These are phyloP conservation scores for Nasonovia ribisnigri DNA, from an alignment of 2,888 invertebrate species.

Conservation along the genomic window DNA sequence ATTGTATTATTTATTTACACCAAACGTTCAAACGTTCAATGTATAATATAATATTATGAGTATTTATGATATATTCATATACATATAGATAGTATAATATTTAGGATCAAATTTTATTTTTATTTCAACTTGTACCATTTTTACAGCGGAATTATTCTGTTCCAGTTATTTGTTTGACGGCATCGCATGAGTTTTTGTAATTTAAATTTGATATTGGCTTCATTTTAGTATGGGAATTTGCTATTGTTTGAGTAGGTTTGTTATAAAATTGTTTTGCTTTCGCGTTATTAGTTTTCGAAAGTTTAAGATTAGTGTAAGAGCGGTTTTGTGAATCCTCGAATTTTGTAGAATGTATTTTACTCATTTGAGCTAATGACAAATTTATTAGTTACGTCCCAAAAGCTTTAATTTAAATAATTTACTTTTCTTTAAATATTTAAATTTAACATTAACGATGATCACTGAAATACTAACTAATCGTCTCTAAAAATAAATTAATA, in stretches of 20 bases:
- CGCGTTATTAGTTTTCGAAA: background rate
- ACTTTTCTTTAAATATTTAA: background rate
- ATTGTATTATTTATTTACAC: background rate
- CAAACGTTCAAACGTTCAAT: background rate
- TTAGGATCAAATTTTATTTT: background rate
- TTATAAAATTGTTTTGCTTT: background rate
- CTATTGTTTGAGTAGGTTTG: background rate
- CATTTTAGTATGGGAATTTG: background rate
- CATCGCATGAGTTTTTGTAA: background rate
- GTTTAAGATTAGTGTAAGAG: background rate
- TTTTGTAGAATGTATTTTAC: background rate
- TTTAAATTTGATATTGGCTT: background rate
- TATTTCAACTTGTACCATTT: background rate
- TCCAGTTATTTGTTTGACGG: background rate
- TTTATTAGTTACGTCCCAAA: background rate
- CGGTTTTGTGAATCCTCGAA: too few relatives aligned
- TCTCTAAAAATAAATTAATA: background rate
- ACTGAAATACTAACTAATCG: background rate
- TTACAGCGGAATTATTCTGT: background rate
- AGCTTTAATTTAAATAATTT: background rate
- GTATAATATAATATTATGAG: background rate
- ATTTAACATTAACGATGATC: background rate
- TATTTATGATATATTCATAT: background rate
- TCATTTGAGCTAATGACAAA: background rate
- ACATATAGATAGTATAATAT: background rate